A percentile compares a stretch with the other conserved stretches of the same genome.
These are phyloP conservation scores for Rhinatrema bivittatum DNA, from an alignment of 2,797 vertebrate genomes.

Conservation along the genomic window DNA sequence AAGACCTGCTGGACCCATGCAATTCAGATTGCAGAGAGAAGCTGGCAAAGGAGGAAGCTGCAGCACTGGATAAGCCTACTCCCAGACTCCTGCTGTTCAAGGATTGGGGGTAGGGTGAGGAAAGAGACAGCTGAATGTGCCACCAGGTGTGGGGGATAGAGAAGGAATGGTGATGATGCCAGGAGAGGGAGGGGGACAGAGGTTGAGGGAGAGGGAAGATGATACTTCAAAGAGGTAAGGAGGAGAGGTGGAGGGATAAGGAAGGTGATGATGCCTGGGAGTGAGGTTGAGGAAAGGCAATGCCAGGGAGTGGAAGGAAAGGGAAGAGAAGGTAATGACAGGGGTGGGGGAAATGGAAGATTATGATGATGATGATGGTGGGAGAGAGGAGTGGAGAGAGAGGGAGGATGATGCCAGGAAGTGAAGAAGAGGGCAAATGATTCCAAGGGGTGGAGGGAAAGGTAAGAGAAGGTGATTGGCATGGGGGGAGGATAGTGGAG, in stretches of 20 bases:
- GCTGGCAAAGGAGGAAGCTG: no score
- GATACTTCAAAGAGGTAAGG: background rate
- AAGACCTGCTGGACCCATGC: no score
- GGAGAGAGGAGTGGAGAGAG: background rate
- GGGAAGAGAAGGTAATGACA: background rate
- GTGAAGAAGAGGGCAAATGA: background rate
- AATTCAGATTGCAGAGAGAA: no score
- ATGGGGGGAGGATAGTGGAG: background rate
- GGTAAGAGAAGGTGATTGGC: no score
- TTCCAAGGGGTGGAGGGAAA: slow-evolving; percentile 16
- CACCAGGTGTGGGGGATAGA: background rate
- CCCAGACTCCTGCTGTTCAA: no score
- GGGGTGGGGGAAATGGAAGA: background rate
- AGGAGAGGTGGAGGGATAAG: background rate
- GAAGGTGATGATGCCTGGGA: no score
- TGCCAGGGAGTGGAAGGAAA: slow-evolving; percentile 23
- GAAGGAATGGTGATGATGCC: slow-evolving; percentile 2
- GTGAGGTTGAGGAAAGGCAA: background rate
- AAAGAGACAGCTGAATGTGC: no score
- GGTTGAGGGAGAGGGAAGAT: background rate
- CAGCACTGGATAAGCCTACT: no score
- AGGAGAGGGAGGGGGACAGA: background rate
- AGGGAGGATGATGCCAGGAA: background rate
- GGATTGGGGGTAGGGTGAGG: no score
- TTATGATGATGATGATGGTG: background rate